These are phyloP conservation scores for Intoshia linei DNA, from an alignment of 1,140 invertebrate species.

Conservation along the genomic window DNA sequence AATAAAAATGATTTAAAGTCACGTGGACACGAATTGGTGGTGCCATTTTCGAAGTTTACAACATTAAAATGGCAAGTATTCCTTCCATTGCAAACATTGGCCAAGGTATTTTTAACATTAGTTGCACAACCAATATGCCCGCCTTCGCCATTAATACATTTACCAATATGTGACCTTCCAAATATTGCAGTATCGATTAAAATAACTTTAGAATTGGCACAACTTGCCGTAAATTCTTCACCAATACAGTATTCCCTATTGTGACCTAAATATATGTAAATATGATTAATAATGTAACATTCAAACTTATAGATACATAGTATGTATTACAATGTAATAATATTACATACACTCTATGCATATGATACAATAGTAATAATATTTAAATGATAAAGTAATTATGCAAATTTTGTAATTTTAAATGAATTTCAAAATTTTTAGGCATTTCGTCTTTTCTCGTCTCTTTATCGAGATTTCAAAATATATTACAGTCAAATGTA, in stretches of 20 bases:
- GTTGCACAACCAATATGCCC: constrained; percentile 1
- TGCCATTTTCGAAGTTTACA: too few species aligned
- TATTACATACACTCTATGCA: not conserved
- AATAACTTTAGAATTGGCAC: not conserved
- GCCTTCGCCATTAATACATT: constrained; percentile 1
- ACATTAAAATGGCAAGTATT: too few species aligned
- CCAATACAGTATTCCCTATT: constrained; percentile 2
- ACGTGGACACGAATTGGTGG: constrained; percentile 6
- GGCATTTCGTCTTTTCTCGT: too few species aligned
- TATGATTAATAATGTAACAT: too few species aligned
- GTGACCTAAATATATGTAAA: not conserved
- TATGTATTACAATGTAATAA: not conserved
- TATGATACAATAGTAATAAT: not conserved
- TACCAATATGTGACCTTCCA: constrained; percentile 1
- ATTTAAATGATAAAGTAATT: not conserved
- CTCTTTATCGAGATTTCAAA: too few species aligned
- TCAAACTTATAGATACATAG: not conserved
- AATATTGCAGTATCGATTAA: constrained; percentile 2
- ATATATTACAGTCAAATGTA: too few species aligned
- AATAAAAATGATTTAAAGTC: constrained; percentile 6
- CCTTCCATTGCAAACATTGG: too few species aligned
- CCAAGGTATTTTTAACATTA: too few species aligned
- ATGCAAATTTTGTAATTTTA: not conserved
- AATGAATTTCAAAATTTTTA: too few species aligned
- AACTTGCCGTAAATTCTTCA: constrained; percentile 2